Conservation (phyloP, 1,140 invertebrate species). For the Coenobita brevimanus region DNA sequence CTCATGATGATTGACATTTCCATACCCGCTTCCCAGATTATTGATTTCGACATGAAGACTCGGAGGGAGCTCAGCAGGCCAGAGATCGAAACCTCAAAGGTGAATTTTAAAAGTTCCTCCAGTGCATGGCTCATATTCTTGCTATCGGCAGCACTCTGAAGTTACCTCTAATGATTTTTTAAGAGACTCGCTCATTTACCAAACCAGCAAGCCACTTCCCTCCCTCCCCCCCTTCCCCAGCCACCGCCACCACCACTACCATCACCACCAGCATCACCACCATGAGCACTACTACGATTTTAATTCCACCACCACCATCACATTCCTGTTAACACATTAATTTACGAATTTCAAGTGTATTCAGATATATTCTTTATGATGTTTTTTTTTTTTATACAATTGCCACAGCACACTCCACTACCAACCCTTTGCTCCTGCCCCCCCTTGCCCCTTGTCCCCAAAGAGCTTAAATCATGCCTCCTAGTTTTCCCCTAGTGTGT, state of each 20-base stretch:
- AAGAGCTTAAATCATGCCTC: not conserved
- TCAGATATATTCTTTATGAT: conserved; percentile 36
- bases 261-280: too few relatives aligned
- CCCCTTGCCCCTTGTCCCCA: not conserved
- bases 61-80: conserved; percentile 50
- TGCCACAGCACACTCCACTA: conserved; percentile 42
- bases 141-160: conserved; percentile 60
- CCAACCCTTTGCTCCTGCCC: conserved; percentile 33
- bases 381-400: conserved; percentile 19
- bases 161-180: conserved; percentile 34
- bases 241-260: not conserved
- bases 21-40: conserved; percentile 66
- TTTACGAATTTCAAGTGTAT: conserved; percentile 32
- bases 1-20: conserved; percentile 49
- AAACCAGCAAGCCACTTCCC: conserved; percentile 40
- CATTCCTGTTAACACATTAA: too few relatives aligned
- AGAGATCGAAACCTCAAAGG: conserved; percentile 55
- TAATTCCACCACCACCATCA: too few relatives aligned
- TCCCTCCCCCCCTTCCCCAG: conserved; percentile 16
- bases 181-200: conserved; percentile 55
- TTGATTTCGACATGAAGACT: conserved; percentile 68
- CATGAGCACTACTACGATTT: too few relatives aligned
- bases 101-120: conserved; percentile 59
- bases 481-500: conserved; percentile 40
- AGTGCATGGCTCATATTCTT: conserved; percentile 58